phyloP scores from a whole-genome alignment of 2,113 vertebrate species.

The Oreochromis tanganicae region DNA sequence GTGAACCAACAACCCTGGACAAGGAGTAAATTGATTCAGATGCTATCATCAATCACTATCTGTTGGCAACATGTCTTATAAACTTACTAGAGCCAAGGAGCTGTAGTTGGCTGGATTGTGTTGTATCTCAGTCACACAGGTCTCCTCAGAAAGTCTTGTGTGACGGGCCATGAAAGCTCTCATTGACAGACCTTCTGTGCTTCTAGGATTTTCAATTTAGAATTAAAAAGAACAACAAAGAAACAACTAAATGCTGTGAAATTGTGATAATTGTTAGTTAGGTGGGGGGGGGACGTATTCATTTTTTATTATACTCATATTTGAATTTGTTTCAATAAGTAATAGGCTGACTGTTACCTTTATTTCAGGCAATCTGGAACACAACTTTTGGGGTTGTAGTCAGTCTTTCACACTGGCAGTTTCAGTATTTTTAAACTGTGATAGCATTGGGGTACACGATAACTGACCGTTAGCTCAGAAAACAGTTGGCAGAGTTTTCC shows the following conservation, averaged over 20 bases:
- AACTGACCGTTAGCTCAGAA: not conserved
- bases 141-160: conserved; percentile 9
- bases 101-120: conserved; percentile 9
- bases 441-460: not conserved
- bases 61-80: conserved; percentile 50
- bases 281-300: rapidly evolving
- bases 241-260: not conserved
- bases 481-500: not conserved
- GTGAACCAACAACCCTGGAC: conserved; percentile 56
- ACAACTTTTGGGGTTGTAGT: not conserved
- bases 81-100: conserved; percentile 25
- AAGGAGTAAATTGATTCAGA: conserved; percentile 64
- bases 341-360: not conserved
- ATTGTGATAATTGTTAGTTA: not conserved
- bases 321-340: not conserved
- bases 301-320: not conserved
- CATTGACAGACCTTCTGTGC: not conserved
- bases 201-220: not conserved
- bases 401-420: not conserved
- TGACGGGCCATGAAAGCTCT: conserved; percentile 27
- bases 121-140: conserved; percentile 53
- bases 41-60: conserved; percentile 66
- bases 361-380: not conserved
- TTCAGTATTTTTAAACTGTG: not conserved
- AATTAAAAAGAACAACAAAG: not conserved